Conservation (phyloP, 1,140 invertebrate species). For the Palaemon carinicauda region DNA sequence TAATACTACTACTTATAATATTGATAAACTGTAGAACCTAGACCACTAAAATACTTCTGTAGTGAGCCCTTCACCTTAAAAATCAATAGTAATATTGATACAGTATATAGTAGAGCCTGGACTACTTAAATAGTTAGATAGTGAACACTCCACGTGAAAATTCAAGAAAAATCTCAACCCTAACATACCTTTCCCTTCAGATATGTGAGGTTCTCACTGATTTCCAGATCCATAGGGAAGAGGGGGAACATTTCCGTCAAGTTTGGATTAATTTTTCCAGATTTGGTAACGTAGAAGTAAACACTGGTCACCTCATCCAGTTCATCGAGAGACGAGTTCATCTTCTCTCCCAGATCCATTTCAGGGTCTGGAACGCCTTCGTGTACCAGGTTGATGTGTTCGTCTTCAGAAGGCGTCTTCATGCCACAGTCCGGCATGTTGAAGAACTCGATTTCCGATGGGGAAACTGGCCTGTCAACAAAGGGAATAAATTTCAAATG, state of each 20-base stretch:
- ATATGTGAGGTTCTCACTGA: constrained; percentile 29
- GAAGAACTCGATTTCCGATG: constrained; percentile 34
- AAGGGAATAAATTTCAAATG: too few species aligned
- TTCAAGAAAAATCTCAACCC: neutral
- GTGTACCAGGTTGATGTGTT: neutral
- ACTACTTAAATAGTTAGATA: too few species aligned
- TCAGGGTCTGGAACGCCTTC: neutral
- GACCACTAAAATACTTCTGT: too few species aligned
- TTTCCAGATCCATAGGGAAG: constrained; percentile 38
- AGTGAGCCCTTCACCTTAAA: too few species aligned
- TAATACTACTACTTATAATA: too few species aligned
- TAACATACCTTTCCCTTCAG: constrained; percentile 12
- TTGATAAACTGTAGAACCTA: too few species aligned
- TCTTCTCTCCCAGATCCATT: neutral
- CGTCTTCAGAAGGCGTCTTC: neutral
- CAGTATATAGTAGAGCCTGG: too few species aligned
- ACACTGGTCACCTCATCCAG: constrained; percentile 8
- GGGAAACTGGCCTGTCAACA: constrained; percentile 11
- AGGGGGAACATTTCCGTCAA: constrained; percentile 48
- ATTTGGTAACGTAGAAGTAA: constrained; percentile 43
- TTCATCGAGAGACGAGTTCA: neutral
- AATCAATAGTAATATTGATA: too few species aligned
- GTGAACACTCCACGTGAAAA: too few species aligned
- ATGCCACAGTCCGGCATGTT: constrained; percentile 16
- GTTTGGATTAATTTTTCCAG: constrained; percentile 14